phyloP scores from a whole-genome alignment of 2,113 vertebrate species.

The Odobenus rosmarus region DNA sequence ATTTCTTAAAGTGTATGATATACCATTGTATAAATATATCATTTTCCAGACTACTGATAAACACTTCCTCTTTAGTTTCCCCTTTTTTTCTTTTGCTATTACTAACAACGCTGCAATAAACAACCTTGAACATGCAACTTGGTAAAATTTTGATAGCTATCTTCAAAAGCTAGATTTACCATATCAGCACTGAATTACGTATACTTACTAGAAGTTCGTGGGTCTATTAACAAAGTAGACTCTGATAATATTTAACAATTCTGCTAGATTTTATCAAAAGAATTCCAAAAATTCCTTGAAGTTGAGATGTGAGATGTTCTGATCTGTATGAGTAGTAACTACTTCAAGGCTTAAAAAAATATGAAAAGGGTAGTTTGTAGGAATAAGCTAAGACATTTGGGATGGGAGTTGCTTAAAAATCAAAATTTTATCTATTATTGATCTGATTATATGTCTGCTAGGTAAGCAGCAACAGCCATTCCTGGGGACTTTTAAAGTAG shows the following conservation, averaged over 20 bases:
- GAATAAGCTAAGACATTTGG: not conserved
- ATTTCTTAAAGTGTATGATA: not conserved
- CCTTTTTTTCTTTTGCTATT: not conserved
- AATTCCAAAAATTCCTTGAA: not conserved
- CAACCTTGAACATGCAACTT: not conserved
- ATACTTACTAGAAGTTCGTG: not conserved
- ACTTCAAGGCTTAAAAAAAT: not conserved
- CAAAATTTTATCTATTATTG: not conserved
- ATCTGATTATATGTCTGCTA: not conserved
- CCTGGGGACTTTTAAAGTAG: not conserved
- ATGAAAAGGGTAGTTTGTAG: not conserved
- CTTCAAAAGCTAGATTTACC: slow-evolving; percentile 7
- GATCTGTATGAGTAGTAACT: not conserved
- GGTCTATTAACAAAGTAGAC: not conserved
- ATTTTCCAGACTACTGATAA: not conserved
- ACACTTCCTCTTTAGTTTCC: not conserved
- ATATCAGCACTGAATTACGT: not conserved
- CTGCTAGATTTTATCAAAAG: not conserved
- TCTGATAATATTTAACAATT: not conserved
- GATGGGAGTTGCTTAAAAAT: not conserved
- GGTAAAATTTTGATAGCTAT: not conserved
- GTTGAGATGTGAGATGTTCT: not conserved
- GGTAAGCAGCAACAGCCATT: not conserved
- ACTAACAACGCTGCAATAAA: not conserved
- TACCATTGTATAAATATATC: not conserved